Evolutionary conservation across 2,888 invertebrate species (phyloP).

Genomic region (Crematogaster levior): DNA sequence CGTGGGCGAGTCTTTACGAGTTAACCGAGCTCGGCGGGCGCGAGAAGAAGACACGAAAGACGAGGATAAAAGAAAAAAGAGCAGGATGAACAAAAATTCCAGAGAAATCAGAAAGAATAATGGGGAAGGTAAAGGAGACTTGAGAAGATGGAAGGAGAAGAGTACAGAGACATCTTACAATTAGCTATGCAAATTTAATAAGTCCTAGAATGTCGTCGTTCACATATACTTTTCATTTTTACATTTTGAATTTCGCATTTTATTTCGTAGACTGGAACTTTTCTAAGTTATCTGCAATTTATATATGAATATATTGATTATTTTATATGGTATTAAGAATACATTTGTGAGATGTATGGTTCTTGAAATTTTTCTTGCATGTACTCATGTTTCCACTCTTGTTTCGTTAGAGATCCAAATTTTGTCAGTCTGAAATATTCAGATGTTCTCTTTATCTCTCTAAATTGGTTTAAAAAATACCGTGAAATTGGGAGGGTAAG

Average conservation of each 20-base stretch:
- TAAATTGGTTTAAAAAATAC: not conserved
- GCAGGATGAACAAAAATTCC: slow-evolving; percentile 59
- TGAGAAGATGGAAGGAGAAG: slow-evolving; percentile 18
- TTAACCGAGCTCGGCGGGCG: slow-evolving; percentile 58
- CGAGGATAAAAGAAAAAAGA: slow-evolving; percentile 34
- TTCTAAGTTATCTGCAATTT: not conserved
- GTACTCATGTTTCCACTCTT: not conserved
- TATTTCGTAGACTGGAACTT: not conserved
- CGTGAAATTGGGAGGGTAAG: slow-evolving; percentile 20
- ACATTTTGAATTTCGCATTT: not conserved
- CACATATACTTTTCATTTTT: not conserved
- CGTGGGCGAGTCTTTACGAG: slow-evolving; percentile 75
- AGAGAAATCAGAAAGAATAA: slow-evolving; percentile 57
- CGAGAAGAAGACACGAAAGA: slow-evolving; percentile 39
- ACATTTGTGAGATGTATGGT: not conserved
- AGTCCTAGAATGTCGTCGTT: not conserved
- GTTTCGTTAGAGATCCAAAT: not conserved
- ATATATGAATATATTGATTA: not conserved
- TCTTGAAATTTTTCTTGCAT: not conserved
- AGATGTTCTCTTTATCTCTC: not conserved
- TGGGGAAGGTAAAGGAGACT: slow-evolving; percentile 53
- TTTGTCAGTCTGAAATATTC: not conserved
- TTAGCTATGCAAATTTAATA: not conserved
- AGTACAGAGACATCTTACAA: slow-evolving; percentile 1
- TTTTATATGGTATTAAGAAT: not conserved